These are phyloP conservation scores for Momotus momota DNA, from an alignment of 2,797 vertebrate species.

Conservation along the genomic window DNA sequence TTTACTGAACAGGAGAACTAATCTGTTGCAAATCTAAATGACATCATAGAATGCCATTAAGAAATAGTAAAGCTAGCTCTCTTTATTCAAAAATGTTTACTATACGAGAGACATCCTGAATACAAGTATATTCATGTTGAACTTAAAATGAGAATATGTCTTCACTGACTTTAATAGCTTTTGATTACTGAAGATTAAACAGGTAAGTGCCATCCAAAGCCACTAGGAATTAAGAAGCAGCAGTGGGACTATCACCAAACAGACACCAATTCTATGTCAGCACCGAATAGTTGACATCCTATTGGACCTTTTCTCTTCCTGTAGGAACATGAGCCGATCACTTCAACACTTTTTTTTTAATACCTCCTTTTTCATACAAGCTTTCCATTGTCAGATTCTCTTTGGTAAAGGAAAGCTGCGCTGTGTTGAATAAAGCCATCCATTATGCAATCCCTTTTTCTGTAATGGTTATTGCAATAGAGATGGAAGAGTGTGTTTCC, in stretches of 20 bases:
- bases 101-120: neutral
- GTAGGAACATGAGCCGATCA: neutral
- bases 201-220: neutral
- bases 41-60: neutral
- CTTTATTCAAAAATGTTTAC: neutral
- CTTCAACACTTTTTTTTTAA: neutral
- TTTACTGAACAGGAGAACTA: neutral
- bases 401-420: neutral
- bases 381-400: neutral
- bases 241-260: neutral
- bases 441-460: neutral
- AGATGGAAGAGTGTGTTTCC: neutral
- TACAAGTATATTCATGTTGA: neutral
- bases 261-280: accelerated
- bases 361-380: neutral
- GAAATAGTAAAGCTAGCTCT: neutral
- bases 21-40: neutral
- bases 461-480: neutral
- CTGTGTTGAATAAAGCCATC: neutral
- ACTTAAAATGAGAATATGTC: neutral
- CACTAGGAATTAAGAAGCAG: neutral
- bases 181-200: neutral
- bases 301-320: neutral
- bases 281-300: neutral
- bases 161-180: neutral